Conservation (phyloP, 2,888 invertebrate species). For the Spilosoma lubricipeda region DNA sequence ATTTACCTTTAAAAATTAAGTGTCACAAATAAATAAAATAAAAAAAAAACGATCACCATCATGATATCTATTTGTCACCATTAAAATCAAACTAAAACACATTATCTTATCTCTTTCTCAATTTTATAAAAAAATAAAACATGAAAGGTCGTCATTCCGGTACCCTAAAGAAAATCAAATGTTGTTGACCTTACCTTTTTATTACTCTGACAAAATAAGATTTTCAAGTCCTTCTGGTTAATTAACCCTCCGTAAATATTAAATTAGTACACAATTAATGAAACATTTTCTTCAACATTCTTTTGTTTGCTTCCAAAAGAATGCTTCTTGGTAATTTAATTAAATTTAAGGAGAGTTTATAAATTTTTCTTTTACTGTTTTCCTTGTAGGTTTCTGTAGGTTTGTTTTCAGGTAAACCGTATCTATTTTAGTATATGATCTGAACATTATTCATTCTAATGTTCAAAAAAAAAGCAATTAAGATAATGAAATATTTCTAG, state of each 20-base stretch:
- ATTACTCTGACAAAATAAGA: conserved; percentile 30
- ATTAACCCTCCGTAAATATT: conserved; percentile 57
- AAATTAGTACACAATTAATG: conserved; percentile 56
- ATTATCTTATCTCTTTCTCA: not conserved
- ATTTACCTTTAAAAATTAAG: too few relatives aligned
- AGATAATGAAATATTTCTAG: not conserved
- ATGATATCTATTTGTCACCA: too few relatives aligned
- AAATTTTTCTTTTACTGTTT: conserved; percentile 18
- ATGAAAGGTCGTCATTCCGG: not conserved
- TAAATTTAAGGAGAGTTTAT: conserved; percentile 31
- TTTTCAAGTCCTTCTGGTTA: conserved; percentile 47
- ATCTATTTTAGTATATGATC: not conserved
- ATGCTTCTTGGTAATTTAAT: conserved; percentile 36
- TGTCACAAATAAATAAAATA: too few relatives aligned
- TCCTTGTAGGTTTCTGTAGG: conserved; percentile 1
- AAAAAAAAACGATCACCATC: too few relatives aligned
- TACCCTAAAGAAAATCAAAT: not conserved
- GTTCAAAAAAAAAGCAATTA: not conserved
- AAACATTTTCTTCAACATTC: conserved; percentile 48
- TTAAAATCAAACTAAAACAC: too few relatives aligned
- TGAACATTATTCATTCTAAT: not conserved
- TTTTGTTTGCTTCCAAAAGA: conserved; percentile 42
- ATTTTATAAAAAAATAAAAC: not conserved
- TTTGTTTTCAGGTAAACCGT: conserved; percentile 6
- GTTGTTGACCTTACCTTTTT: conserved; percentile 26